Base-by-base conservation (phyloP, 2,113 vertebrate genomes). In the Heliornis fulica region DNA sequence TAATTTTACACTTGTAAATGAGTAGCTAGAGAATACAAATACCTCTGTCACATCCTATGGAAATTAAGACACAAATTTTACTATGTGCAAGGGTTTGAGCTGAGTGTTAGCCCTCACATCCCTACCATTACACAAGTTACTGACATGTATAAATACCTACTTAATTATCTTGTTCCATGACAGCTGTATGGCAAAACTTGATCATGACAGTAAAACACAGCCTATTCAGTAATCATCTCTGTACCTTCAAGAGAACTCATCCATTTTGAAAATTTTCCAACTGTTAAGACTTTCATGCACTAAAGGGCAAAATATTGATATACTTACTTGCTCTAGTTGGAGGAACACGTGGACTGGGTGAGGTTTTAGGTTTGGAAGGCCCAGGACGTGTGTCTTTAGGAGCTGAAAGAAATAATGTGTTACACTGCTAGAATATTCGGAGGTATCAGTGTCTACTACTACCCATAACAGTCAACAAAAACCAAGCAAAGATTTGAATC, bases 241-340 rank as follows among this genome's bases (percentile, higher is more conserved):
- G 11, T 51, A 41, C n/a, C 29, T 46, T 80, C 32, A n/a, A 56
- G 19, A 89, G 21, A 82, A n/a, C 7, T 41, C 25, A 25, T 6
- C 3, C 15, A 8, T 85, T 77, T 45, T 63, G 7, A 38, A 22
- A 28, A 13, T 80, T 61, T 77, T 77, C 40, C n/a, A 76, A 38
- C 23, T 54, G 32, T 66, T 63, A 29, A 72, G 88, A 43, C 6
- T n/a, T 87, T 59, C 38, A 57, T 59, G 7, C 10, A n/a, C 3
- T 87, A 53, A 96, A 87, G 48, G 14, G n/a, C 6, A 86, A 96
- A 96, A 78, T 64, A 71, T 53, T 76, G 34, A 68, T 65, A 60
- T 53, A 66, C 97, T 98, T 98, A 98, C 98, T 97, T 93, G 94
- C 31, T 94, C 89, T 89, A n/a, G 94, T 96, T 60, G 95, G 89